These are phyloP conservation scores for Seriola rivoliana DNA, from an alignment of 2,113 vertebrate species.

Conservation along the genomic window DNA sequence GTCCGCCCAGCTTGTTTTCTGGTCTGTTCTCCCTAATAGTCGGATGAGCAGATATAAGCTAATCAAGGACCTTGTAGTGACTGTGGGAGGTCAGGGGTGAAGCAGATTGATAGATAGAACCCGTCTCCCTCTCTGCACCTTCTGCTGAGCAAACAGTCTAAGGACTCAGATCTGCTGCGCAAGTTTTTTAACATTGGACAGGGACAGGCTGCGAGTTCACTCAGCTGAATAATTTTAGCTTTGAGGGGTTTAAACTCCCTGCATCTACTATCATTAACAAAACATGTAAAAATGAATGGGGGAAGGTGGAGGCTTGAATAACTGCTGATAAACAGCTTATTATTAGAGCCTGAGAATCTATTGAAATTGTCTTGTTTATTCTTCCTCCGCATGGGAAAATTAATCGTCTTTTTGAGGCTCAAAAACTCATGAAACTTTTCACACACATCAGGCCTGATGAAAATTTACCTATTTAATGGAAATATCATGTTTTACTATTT, in stretches of 20 bases:
- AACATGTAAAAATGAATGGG: background rate
- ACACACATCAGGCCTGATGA: too few species aligned
- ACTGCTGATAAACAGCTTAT: background rate
- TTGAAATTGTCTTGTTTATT: too few species aligned
- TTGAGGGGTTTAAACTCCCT: background rate
- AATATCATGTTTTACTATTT: too few species aligned
- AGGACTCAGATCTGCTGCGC: constrained; percentile 31
- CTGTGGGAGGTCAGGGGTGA: constrained; percentile 70
- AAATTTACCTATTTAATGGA: too few species aligned
- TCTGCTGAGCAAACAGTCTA: constrained; percentile 64
- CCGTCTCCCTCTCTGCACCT: constrained; percentile 30
- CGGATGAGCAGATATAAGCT: constrained; percentile 49
- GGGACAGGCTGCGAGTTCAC: background rate
- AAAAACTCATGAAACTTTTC: too few species aligned
- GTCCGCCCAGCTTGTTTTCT: constrained; percentile 23
- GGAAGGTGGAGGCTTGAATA: background rate
- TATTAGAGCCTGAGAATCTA: too few species aligned
- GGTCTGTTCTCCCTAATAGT: constrained; percentile 51
- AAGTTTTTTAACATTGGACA: constrained; percentile 10
- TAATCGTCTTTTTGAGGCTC: too few species aligned
- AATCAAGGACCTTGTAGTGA: constrained; percentile 61
- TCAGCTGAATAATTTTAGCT: constrained; percentile 3
- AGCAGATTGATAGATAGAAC: constrained; percentile 61
- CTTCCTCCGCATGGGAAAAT: too few species aligned
- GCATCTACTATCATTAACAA: background rate